Conservation (phyloP, 2,888 invertebrate genomes). For the Maniola hyperantus region DNA sequence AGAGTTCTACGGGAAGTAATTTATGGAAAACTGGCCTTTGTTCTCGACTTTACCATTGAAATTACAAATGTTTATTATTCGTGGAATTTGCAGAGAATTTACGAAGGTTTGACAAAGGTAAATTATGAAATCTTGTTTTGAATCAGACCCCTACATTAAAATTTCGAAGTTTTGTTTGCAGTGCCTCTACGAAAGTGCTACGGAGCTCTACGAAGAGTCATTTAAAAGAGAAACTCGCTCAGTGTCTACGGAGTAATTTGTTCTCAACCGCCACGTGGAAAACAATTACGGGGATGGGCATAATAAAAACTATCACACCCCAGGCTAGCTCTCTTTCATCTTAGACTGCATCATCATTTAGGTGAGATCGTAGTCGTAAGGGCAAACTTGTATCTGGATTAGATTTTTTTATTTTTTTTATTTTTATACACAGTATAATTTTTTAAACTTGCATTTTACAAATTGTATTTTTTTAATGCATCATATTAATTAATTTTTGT, state of each 20-base stretch:
- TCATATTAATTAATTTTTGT: too few species aligned
- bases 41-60: background rate
- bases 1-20: background rate
- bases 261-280: background rate
- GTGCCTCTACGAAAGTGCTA: background rate
- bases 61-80: background rate
- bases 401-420: too few species aligned
- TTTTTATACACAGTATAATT: too few species aligned
- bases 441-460: too few species aligned
- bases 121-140: background rate
- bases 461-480: too few species aligned
- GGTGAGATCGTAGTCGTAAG: too few species aligned
- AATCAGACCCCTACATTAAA: background rate
- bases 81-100: background rate
- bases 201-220: background rate
- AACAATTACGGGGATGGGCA: too few species aligned
- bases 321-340: too few species aligned
- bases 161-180: background rate
- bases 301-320: too few species aligned
- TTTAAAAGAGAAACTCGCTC: background rate
- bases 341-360: too few species aligned
- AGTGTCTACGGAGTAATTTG: background rate
- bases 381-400: too few species aligned
- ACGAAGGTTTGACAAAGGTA: background rate
- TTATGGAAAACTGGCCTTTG: conserved; percentile 11